These are phyloP conservation scores for Percopsis transmontana DNA, from an alignment of 2,113 vertebrate species.

Conservation along the genomic window DNA sequence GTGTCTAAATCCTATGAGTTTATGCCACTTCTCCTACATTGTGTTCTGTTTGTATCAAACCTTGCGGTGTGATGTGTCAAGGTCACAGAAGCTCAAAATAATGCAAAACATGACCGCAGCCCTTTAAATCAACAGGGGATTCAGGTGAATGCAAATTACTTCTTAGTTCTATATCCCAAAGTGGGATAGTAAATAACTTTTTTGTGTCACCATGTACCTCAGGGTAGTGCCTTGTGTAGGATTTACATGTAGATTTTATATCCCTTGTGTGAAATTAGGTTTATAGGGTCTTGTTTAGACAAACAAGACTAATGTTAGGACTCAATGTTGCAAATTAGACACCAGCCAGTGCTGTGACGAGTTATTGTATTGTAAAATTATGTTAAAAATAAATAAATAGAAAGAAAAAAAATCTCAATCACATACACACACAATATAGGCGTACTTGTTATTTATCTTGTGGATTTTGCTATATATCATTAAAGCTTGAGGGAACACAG, in stretches of 20 bases:
- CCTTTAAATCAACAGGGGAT: neutral
- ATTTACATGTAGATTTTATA: neutral
- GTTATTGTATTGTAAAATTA: too few relatives aligned
- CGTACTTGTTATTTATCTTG: too few relatives aligned
- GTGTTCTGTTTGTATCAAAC: slow-evolving; percentile 5
- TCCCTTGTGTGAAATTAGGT: neutral
- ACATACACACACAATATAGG: too few relatives aligned
- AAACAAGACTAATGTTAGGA: too few relatives aligned
- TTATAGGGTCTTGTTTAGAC: too few relatives aligned
- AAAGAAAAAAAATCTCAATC: too few relatives aligned
- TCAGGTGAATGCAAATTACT: neutral
- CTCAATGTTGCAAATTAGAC: too few relatives aligned
- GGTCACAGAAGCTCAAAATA: neutral
- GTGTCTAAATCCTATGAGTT: slow-evolving; percentile 34
- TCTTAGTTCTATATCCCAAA: neutral
- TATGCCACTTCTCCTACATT: slow-evolving; percentile 12
- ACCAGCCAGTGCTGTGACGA: too few relatives aligned
- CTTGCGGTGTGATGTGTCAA: neutral
- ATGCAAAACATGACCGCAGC: neutral
- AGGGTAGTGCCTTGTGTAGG: neutral
- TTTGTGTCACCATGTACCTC: neutral
- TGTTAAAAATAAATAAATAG: too few relatives aligned
- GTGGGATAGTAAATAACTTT: neutral
- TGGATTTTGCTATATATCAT: too few relatives aligned
- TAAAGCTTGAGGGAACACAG: too few relatives aligned